Conservation (phyloP, 2,113 vertebrate genomes). For the Cyanoderma ruficeps region DNA sequence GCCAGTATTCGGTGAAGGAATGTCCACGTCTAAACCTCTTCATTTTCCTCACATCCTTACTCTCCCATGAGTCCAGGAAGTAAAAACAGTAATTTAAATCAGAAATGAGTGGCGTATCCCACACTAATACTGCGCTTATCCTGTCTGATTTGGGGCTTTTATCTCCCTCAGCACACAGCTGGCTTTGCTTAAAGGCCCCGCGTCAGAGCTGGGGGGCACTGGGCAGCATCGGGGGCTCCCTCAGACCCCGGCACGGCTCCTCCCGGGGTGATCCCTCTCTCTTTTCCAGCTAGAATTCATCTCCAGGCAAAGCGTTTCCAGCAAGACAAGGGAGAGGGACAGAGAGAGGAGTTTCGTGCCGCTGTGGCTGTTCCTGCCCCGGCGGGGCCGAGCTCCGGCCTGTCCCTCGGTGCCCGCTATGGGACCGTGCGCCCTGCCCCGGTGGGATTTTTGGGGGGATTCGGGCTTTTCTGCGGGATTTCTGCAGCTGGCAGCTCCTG, state of each 20-base stretch:
- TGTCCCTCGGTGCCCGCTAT: fast-evolving
- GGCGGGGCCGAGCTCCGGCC: background rate
- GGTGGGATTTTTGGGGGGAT: background rate
- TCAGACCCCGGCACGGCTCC: background rate
- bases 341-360: background rate
- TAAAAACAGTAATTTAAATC: conserved; percentile 67
- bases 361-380: background rate
- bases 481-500: background rate
- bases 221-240: conserved; percentile 45
- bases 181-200: conserved; percentile 80
- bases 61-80: conserved; percentile 68
- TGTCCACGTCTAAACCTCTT: conserved; percentile 58
- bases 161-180: conserved; percentile 79
- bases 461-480: background rate
- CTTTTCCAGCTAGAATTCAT: background rate
- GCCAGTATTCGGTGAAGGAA: conserved; percentile 63
- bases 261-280: background rate
- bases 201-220: conserved; percentile 68
- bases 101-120: conserved; percentile 76
- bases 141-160: conserved; percentile 82
- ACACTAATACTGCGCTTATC: conserved; percentile 77
- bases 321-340: background rate
- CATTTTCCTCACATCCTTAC: conserved; percentile 61
- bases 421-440: fast-evolving
- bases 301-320: background rate